Percentiles rank a stretch among this genome's conserved stretches.
These are phyloP conservation scores for Characodon lateralis DNA, from an alignment of 2,797 vertebrate genomes.

Conservation along the genomic window DNA sequence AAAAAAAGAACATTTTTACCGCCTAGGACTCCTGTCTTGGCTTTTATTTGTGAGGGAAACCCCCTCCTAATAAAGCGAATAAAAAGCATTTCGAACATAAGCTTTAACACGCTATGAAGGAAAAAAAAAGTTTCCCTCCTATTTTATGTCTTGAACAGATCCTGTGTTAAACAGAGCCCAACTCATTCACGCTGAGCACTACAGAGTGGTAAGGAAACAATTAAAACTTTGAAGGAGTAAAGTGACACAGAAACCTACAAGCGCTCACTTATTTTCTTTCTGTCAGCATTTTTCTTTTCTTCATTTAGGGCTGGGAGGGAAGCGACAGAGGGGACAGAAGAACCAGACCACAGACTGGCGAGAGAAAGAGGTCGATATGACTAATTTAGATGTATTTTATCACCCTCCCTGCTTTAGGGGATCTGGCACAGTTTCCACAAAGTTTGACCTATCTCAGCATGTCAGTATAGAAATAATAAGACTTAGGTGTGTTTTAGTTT, in stretches of 20 bases:
- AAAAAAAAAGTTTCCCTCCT: slow-evolving; percentile 22
- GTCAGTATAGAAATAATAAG: background rate
- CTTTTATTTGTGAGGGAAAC: slow-evolving; percentile 12
- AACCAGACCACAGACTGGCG: slow-evolving; percentile 49
- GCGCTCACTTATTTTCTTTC: slow-evolving; percentile 80
- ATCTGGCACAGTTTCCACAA: background rate
- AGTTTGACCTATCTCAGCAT: slow-evolving; percentile 10
- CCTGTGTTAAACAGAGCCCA: slow-evolving; percentile 36
- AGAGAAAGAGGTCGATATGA: slow-evolving; percentile 52
- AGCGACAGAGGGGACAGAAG: slow-evolving; percentile 59
- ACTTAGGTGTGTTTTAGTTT: background rate
- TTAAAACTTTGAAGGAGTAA: slow-evolving; percentile 89
- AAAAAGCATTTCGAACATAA: slow-evolving; percentile 4
- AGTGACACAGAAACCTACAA: slow-evolving; percentile 89
- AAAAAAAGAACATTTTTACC: background rate
- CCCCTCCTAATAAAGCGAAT: background rate
- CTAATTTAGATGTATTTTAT: slow-evolving; percentile 41
- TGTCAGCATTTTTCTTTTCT: slow-evolving; percentile 80
- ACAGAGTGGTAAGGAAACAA: slow-evolving; percentile 86
- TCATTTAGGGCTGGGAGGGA: slow-evolving; percentile 62
- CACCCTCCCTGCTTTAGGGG: slow-evolving; percentile 3
- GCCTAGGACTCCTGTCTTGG: background rate
- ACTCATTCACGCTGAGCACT: slow-evolving; percentile 59
- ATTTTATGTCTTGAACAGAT: slow-evolving; percentile 36
- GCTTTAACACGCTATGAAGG: slow-evolving; percentile 1